A percentile compares a stretch with the other conserved stretches of the same genome.
phyloP scores from a whole-genome alignment of 2,113 vertebrate genomes.

The Abramis brama region DNA sequence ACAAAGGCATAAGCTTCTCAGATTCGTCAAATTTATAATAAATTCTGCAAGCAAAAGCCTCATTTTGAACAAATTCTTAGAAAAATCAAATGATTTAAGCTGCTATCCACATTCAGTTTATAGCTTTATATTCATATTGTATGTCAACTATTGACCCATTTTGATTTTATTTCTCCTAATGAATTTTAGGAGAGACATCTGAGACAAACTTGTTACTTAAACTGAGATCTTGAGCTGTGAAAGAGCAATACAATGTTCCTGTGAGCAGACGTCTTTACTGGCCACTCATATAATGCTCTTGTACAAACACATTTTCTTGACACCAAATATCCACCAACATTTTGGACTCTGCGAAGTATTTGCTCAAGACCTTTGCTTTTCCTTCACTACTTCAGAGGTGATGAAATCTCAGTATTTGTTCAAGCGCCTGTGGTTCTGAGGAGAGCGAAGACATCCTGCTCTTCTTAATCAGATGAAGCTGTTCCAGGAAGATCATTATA shows the following conservation, averaged over 20 bases:
- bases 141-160: not conserved
- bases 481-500: slow-evolving; percentile 39
- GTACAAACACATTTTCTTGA: slow-evolving; percentile 37
- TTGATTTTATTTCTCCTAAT: not conserved
- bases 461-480: slow-evolving; percentile 29
- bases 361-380: slow-evolving; percentile 23
- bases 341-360: slow-evolving; percentile 26
- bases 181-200: not conserved
- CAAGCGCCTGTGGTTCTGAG: slow-evolving; percentile 2
- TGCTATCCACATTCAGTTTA: not conserved
- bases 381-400: slow-evolving; percentile 17
- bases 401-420: slow-evolving; percentile 49
- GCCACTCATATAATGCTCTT: not conserved
- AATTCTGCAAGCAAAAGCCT: not conserved
- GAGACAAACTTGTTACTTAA: not conserved
- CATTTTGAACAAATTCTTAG: not conserved
- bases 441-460: slow-evolving; percentile 13
- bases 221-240: not conserved
- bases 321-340: not conserved
- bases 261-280: slow-evolving; percentile 11
- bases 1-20: not conserved
- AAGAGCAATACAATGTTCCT: slow-evolving; percentile 2
- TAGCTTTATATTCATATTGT: not conserved
- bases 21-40: not conserved
- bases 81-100: not conserved